These are phyloP conservation scores for Acanthurus lineatus DNA, from an alignment of 2,797 vertebrate species.

Conservation along the genomic window DNA sequence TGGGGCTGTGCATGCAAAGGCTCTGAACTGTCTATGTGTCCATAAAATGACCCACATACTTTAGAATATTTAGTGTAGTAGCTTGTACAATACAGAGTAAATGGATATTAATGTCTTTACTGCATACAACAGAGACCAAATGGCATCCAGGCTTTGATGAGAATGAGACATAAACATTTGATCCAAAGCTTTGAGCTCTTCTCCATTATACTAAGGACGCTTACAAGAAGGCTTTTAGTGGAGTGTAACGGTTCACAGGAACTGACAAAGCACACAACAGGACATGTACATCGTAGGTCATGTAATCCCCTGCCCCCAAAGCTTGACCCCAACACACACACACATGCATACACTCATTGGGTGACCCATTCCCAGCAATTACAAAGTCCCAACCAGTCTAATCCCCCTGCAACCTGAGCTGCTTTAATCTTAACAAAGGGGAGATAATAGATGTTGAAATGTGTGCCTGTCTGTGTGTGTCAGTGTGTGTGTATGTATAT, in stretches of 20 bases:
- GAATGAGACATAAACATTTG: conserved; percentile 1
- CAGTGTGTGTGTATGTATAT: background rate
- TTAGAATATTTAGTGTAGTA: conserved; percentile 6
- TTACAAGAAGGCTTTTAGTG: conserved; percentile 42
- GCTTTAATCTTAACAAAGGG: conserved; percentile 80
- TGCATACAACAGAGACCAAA: background rate
- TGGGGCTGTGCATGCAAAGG: conserved; percentile 15
- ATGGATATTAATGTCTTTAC: conserved; percentile 27
- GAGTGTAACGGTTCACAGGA: conserved; percentile 13
- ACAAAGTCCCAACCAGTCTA: conserved; percentile 62
- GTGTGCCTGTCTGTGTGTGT: conserved; percentile 6
- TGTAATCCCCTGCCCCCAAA: conserved; percentile 64
- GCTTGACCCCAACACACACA: conserved; percentile 44
- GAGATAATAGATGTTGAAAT: conserved; percentile 77
- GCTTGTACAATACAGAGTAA: conserved; percentile 26
- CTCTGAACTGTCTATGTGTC: background rate
- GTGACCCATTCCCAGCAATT: conserved; percentile 61
- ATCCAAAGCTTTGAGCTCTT: conserved; percentile 25
- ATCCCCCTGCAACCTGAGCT: conserved; percentile 72
- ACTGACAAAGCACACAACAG: conserved; percentile 47
- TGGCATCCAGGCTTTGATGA: conserved; percentile 3
- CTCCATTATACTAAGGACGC: conserved; percentile 13
- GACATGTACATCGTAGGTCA: conserved; percentile 45
- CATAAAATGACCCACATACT: conserved; percentile 49
- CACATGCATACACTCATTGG: conserved; percentile 9